phyloP scores from a whole-genome alignment of 2,888 invertebrate species.

The Horisme vitalbata region DNA sequence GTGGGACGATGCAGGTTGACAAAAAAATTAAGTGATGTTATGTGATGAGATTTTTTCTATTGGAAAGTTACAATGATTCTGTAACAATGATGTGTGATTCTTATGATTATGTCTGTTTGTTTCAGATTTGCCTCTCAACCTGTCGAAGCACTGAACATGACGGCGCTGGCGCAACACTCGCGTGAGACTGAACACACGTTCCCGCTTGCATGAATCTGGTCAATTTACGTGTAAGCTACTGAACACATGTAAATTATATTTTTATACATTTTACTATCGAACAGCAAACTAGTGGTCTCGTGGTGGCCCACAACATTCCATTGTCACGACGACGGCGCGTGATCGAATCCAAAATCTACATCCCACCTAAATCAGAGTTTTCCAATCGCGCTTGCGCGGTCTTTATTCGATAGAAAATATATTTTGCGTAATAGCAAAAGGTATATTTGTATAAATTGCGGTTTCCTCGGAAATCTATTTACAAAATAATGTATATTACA shows the following conservation, averaged over 20 bases:
- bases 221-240: conserved; percentile 34
- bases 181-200: conserved; percentile 62
- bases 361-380: conserved; percentile 70
- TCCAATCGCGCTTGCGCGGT: conserved; percentile 53
- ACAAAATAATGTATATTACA: conserved; percentile 75
- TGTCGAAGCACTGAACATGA: conserved; percentile 89
- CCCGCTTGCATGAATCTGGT: conserved; percentile 44
- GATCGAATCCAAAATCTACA: conserved; percentile 66
- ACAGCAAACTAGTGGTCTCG: conserved; percentile 54
- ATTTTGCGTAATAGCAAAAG: conserved; percentile 56
- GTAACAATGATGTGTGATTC: neutral
- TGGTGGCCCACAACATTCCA: conserved; percentile 67
- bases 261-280: conserved; percentile 36
- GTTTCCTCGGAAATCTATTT: conserved; percentile 73
- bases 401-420: conserved; percentile 51
- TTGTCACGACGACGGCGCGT: conserved; percentile 65
- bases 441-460: conserved; percentile 76
- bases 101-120: too few relatives aligned
- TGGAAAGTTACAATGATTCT: neutral
- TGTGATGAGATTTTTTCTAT: neutral
- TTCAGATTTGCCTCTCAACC: conserved; percentile 94
- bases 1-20: too few relatives aligned
- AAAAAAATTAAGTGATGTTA: too few relatives aligned
- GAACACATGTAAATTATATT: conserved; percentile 33
- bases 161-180: conserved; percentile 49